Percentiles rank a stretch among this genome's conserved stretches.
These are phyloP conservation scores for Neoascia interrupta DNA, from an alignment of 2,888 invertebrate genomes.

Conservation along the genomic window DNA sequence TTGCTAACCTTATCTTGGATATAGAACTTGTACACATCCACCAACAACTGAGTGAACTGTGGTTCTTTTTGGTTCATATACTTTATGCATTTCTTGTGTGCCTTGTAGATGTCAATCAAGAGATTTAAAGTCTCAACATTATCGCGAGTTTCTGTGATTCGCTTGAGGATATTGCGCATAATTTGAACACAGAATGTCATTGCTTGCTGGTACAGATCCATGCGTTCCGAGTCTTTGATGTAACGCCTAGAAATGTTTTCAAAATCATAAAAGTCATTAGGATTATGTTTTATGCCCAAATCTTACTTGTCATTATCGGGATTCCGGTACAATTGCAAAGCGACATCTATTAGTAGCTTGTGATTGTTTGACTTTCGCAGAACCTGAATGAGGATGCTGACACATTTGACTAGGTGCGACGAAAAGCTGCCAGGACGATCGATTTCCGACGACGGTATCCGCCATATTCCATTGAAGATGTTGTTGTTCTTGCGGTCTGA, in stretches of 20 bases:
- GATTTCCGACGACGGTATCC: slow-evolving; percentile 93
- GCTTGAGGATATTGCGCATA: slow-evolving; percentile 83
- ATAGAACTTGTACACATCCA: slow-evolving; percentile 86
- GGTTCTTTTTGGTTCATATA: slow-evolving; percentile 80
- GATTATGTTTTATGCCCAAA: too few relatives aligned
- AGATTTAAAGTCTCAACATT: slow-evolving; percentile 81
- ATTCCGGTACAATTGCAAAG: slow-evolving; percentile 87
- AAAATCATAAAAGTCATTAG: too few relatives aligned
- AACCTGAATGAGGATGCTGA: slow-evolving; percentile 90
- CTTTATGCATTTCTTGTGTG: slow-evolving; percentile 86
- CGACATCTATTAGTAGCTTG: slow-evolving; percentile 88
- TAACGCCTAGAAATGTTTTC: slow-evolving; percentile 89
- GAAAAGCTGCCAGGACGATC: slow-evolving; percentile 95
- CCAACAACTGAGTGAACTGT: slow-evolving; percentile 83
- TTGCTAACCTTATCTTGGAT: slow-evolving; percentile 81
- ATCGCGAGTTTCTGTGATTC: slow-evolving; percentile 81
- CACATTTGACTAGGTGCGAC: slow-evolving; percentile 93
- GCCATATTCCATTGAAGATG: slow-evolving; percentile 96
- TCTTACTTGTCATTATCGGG: slow-evolving; percentile 92
- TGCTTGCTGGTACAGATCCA: slow-evolving; percentile 89
- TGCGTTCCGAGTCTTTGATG: slow-evolving; percentile 90
- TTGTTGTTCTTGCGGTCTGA: slow-evolving; percentile 90
- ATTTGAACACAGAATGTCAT: slow-evolving; percentile 87
- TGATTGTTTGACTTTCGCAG: slow-evolving; percentile 89
- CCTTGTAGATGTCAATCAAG: slow-evolving; percentile 83